phyloP scores from a whole-genome alignment of 1,140 invertebrate species.

The Olivierus martensii region DNA sequence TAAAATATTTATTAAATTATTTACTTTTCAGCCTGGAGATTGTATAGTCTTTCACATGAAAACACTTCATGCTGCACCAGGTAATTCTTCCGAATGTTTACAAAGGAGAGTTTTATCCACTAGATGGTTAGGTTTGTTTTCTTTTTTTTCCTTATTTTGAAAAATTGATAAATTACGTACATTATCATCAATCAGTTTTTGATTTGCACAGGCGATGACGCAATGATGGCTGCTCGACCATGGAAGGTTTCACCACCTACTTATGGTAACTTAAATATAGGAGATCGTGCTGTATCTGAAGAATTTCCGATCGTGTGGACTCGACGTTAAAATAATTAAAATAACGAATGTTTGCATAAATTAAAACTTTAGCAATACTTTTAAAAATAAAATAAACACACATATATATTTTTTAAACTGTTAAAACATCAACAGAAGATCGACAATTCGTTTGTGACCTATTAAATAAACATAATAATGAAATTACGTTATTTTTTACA shows the following conservation, averaged over 20 bases:
- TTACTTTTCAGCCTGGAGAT: conserved; percentile 19
- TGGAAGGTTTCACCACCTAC: conserved; percentile 20
- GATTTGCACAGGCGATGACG: conserved; percentile 17
- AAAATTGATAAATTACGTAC: neutral
- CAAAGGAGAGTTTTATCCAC: conserved; percentile 21
- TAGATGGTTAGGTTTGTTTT: conserved; percentile 21
- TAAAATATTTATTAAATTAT: neutral
- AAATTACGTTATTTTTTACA: too few species aligned
- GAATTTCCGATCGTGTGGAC: conserved; percentile 18
- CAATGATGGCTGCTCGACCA: conserved; percentile 14
- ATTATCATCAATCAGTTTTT: neutral
- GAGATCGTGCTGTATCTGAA: conserved; percentile 12
- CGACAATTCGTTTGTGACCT: too few species aligned
- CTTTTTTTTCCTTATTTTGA: neutral
- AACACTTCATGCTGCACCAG: conserved; percentile 22
- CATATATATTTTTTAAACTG: too few species aligned
- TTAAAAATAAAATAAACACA: too few species aligned
- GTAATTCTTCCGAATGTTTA: conserved; percentile 13
- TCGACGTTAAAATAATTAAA: too few species aligned
- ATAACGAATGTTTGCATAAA: too few species aligned
- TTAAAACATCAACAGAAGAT: too few species aligned
- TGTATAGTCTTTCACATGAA: conserved; percentile 25
- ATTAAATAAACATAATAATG: too few species aligned
- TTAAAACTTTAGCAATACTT: too few species aligned
- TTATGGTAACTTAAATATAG: conserved; percentile 12